Evolutionary conservation across 2,797 vertebrate species (phyloP).

Genomic region (Malurus leucopterus): DNA sequence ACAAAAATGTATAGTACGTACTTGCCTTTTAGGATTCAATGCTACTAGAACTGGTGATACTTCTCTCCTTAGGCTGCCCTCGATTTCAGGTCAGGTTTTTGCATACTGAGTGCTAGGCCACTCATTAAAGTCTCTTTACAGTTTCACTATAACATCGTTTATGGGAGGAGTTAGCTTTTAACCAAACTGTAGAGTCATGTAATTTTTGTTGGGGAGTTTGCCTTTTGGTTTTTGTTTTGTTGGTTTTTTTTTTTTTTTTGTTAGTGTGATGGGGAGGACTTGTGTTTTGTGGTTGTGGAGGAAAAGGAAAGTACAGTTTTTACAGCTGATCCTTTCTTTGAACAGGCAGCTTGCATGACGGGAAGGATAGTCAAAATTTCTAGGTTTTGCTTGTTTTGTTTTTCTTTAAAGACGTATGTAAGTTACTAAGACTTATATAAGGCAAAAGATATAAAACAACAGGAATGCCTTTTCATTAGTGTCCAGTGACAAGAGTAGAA

Average conservation of each 20-base stretch:
- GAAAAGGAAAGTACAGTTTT: neutral
- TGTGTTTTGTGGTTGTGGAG: neutral
- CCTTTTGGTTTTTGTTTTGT: too few species aligned
- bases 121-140: neutral
- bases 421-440: neutral
- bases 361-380: neutral
- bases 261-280: neutral
- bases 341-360: neutral
- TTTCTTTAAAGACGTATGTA: neutral
- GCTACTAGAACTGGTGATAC: accelerated
- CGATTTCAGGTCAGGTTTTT: accelerated
- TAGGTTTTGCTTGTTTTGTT: neutral
- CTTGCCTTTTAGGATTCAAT: accelerated
- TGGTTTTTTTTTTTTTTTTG: neutral
- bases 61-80: neutral
- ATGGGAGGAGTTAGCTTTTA: neutral
- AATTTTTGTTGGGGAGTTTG: neutral
- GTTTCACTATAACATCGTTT: neutral
- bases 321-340: neutral
- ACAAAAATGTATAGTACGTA: accelerated
- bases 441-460: neutral
- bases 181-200: neutral
- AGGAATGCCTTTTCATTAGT: neutral
- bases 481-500: neutral
- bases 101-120: neutral